Conservation (phyloP, 2,113 vertebrate species). For the Eurypyga helias region DNA sequence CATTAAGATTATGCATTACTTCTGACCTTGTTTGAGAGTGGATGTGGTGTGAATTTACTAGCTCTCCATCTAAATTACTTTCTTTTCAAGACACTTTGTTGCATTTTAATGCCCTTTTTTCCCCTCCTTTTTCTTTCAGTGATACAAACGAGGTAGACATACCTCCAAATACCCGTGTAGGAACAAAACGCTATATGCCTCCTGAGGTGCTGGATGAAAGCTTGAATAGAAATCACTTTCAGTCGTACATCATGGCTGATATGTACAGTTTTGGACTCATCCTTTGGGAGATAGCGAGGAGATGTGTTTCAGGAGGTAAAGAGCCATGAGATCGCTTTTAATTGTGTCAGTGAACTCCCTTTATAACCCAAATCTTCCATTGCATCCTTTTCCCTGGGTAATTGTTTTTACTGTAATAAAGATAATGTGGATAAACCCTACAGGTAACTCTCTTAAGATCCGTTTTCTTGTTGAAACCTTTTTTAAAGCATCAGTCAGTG, state of each 20-base stretch:
- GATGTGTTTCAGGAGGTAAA: slow-evolving; percentile 95
- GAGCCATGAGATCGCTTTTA: neutral
- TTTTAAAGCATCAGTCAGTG: neutral
- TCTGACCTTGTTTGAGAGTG: neutral
- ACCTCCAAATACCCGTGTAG: slow-evolving; percentile 93
- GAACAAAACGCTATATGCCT: slow-evolving; percentile 98
- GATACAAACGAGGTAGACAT: slow-evolving; percentile 98
- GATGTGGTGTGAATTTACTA: neutral
- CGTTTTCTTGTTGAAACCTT: neutral
- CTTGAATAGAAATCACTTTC: slow-evolving; percentile 92
- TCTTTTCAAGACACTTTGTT: neutral
- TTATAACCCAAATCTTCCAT: neutral
- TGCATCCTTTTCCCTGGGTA: neutral
- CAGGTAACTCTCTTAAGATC: neutral
- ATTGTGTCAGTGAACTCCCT: neutral
- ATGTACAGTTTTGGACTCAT: slow-evolving; percentile 99
- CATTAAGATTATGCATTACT: slow-evolving; percentile 1
- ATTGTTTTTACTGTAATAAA: neutral
- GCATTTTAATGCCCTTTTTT: neutral
- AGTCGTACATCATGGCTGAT: slow-evolving; percentile 98
- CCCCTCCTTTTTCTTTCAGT: slow-evolving; percentile 64
- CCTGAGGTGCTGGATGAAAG: slow-evolving; percentile 96
- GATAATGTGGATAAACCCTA: neutral
- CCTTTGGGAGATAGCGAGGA: slow-evolving; percentile 93
- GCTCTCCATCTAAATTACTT: neutral